Evolutionary conservation across 2,113 vertebrate genomes (phyloP).

Genomic region (Dolichotis patagonum): DNA sequence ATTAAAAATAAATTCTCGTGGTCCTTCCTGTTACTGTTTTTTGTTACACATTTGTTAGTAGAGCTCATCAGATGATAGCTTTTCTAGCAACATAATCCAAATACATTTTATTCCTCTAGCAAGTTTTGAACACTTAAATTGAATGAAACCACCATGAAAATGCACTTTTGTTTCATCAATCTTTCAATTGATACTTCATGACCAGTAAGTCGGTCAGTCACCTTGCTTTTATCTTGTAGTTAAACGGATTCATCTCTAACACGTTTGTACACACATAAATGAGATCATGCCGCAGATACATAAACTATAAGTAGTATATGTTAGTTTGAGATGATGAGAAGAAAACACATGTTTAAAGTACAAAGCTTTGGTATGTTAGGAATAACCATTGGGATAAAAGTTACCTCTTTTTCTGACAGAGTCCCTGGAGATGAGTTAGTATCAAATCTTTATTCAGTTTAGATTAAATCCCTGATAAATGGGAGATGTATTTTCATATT

Average conservation of each 20-base stretch:
- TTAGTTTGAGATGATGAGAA: not conserved
- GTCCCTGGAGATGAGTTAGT: not conserved
- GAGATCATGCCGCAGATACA: not conserved
- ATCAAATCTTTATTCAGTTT: not conserved
- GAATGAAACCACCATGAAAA: not conserved
- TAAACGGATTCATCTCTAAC: not conserved
- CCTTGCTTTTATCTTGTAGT: not conserved
- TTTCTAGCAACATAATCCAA: slow-evolving; percentile 5
- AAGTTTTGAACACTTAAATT: not conserved
- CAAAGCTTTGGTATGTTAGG: not conserved
- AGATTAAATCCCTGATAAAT: not conserved
- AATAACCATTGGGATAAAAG: not conserved
- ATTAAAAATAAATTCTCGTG: slow-evolving; percentile 27
- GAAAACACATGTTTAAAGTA: slow-evolving; percentile 20
- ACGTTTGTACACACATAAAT: not conserved
- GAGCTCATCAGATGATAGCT: not conserved
- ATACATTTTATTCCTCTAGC: not conserved
- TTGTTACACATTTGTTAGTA: not conserved
- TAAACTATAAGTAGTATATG: not conserved
- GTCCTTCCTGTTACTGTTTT: not conserved
- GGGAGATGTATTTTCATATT: not conserved
- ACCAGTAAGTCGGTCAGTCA: not conserved
- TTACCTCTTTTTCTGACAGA: not conserved
- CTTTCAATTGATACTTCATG: not conserved
- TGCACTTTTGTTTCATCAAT: not conserved